Conservation (phyloP, 1,140 invertebrate species). For the Pemphigus obesinymphae region DNA sequence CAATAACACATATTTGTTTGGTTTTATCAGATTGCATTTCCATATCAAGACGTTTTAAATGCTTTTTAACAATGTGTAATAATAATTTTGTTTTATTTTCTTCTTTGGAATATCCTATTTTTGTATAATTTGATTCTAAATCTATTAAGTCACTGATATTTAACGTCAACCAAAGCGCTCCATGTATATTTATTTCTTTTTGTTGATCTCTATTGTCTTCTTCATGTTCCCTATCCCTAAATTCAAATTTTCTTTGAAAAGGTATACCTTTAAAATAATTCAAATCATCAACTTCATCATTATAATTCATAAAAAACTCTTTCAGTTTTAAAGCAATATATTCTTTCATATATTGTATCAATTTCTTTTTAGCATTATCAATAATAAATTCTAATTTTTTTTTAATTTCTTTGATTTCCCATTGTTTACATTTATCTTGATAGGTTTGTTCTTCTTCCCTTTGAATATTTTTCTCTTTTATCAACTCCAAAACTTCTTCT, state of each 20-base stretch:
- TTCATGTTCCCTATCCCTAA: conserved; percentile 88
- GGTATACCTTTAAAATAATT: conserved; percentile 95
- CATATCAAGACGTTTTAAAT: conserved; percentile 54
- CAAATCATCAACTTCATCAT: conserved; percentile 92
- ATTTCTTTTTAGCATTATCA: conserved; percentile 76
- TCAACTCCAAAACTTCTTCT: conserved; percentile 84
- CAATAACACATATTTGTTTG: conserved; percentile 38
- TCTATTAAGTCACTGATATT: conserved; percentile 67
- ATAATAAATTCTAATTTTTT: conserved; percentile 90
- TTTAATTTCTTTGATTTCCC: conserved; percentile 89
- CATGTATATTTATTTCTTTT: conserved; percentile 87
- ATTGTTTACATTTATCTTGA: conserved; percentile 73
- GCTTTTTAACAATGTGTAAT: conserved; percentile 62
- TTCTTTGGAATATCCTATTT: conserved; percentile 71
- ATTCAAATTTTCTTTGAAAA: conserved; percentile 77
- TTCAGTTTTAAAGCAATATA: conserved; percentile 89
- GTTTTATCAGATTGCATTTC: conserved; percentile 50
- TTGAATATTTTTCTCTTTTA: conserved; percentile 82
- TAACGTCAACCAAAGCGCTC: conserved; percentile 78
- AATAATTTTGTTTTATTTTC: conserved; percentile 75
- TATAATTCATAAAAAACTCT: conserved; percentile 97
- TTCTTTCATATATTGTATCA: conserved; percentile 77
- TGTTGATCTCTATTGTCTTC: conserved; percentile 81
- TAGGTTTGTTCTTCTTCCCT: conserved; percentile 91
- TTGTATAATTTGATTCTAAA: conserved; percentile 75